These are phyloP conservation scores for Heterochromis multidens DNA, from an alignment of 2,113 vertebrate genomes.

Conservation along the genomic window DNA sequence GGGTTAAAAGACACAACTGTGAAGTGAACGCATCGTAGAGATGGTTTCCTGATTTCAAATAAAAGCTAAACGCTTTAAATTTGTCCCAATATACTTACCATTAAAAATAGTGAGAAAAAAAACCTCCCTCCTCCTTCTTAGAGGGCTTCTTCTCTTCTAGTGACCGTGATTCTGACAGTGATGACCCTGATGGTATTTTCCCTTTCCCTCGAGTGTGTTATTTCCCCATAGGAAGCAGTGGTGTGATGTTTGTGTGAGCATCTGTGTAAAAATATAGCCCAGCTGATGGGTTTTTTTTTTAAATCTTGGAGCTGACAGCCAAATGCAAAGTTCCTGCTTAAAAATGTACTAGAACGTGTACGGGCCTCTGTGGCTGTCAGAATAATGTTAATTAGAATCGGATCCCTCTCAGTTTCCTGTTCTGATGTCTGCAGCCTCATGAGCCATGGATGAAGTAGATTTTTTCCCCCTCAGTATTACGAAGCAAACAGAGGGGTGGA, in stretches of 20 bases:
- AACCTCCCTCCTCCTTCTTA: rapidly evolving
- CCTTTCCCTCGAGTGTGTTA: neutral
- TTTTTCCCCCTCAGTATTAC: neutral
- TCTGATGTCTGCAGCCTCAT: neutral
- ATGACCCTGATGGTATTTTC: conserved; percentile 32
- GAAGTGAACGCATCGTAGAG: neutral
- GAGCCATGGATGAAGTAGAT: neutral
- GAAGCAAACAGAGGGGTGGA: neutral
- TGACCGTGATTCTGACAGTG: conserved; percentile 25
- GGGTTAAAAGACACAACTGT: neutral
- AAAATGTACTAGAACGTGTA: neutral
- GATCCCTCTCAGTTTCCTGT: neutral
- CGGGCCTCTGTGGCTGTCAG: neutral
- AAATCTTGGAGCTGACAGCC: neutral
- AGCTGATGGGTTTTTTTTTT: neutral
- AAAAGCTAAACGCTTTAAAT: neutral
- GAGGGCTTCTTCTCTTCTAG: neutral
- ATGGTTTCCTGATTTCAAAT: neutral
- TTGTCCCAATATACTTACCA: neutral
- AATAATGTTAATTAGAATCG: neutral
- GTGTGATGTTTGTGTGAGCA: conserved; percentile 5
- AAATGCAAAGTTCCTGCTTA: neutral
- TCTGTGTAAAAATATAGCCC: neutral
- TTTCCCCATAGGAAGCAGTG: neutral
- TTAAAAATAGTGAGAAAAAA: neutral